Conservation (phyloP, 2,888 invertebrate species). For the Lissonota sp. region DNA sequence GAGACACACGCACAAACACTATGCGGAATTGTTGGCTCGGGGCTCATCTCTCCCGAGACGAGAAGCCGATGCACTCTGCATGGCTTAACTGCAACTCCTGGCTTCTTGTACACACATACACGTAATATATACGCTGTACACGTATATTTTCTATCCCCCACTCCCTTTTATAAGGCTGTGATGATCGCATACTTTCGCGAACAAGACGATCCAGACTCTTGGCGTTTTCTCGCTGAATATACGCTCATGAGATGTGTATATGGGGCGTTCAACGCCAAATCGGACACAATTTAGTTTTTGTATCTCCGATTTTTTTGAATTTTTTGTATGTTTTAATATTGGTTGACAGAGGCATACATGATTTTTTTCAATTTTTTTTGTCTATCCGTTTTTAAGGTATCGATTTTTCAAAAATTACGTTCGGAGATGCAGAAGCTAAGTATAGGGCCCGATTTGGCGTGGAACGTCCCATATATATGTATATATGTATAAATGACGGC, state of each 20-base stretch:
- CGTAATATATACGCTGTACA: too few species aligned
- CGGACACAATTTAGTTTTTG: too few species aligned
- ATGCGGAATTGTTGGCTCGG: constrained; percentile 62
- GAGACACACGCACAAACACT: constrained; percentile 55
- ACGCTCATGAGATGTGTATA: constrained; percentile 5
- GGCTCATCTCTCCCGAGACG: constrained; percentile 43
- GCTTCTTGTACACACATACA: constrained; percentile 11
- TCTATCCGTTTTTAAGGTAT: too few species aligned
- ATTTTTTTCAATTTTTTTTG: too few species aligned
- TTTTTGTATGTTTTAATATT: too few species aligned
- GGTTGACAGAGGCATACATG: too few species aligned
- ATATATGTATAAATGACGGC: constrained; percentile 12
- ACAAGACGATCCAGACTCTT: constrained; percentile 23
- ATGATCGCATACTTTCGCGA: constrained; percentile 19
- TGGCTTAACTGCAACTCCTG: constrained; percentile 31
- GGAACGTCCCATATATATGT: neutral
- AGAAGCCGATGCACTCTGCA: constrained; percentile 43
- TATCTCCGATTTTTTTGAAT: too few species aligned
- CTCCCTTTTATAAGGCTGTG: too few species aligned
- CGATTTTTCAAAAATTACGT: too few species aligned
- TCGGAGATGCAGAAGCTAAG: too few species aligned
- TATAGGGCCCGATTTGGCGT: constrained; percentile 9
- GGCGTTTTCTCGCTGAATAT: constrained; percentile 14
- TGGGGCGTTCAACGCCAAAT: too few species aligned
- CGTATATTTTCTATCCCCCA: too few species aligned